These are phyloP conservation scores for Trichopoda pennipes DNA, from an alignment of 2,888 invertebrate genomes.

Conservation along the genomic window DNA sequence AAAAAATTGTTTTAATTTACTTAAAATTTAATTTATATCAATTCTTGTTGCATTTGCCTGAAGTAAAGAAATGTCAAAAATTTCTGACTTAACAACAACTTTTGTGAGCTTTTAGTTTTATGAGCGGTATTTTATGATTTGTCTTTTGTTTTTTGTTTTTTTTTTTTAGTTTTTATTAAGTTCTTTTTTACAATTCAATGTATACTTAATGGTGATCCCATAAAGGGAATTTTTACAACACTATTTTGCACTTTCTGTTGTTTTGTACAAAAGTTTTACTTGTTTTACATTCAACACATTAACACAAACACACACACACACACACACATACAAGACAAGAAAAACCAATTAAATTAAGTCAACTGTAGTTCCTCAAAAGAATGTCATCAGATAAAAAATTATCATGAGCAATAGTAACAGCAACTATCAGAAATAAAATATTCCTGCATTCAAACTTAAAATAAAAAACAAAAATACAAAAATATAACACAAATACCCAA, in stretches of 20 bases:
- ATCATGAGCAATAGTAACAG: slow-evolving; percentile 27
- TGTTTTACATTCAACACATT: slow-evolving; percentile 53
- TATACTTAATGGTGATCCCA: slow-evolving; percentile 46
- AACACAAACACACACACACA: slow-evolving; percentile 49
- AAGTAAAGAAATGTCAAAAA: slow-evolving; percentile 54
- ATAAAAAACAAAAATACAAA: slow-evolving; percentile 12
- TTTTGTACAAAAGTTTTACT: slow-evolving; percentile 15
- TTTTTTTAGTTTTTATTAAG: slow-evolving; percentile 10
- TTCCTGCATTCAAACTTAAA: slow-evolving; percentile 3
- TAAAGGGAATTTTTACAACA: slow-evolving; percentile 49
- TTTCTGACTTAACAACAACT: slow-evolving; percentile 37
- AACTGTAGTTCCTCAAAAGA: slow-evolving; percentile 79
- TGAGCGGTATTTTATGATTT: slow-evolving; percentile 21
- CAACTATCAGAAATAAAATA: slow-evolving; percentile 36
- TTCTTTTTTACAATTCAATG: slow-evolving; percentile 34
- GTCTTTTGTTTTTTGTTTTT: too few relatives aligned
- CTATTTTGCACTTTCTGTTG: slow-evolving; percentile 51
- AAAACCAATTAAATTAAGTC: slow-evolving; percentile 80
- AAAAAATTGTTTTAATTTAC: too few relatives aligned
- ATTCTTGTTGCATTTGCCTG: neutral
- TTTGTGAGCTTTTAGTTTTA: slow-evolving; percentile 15
- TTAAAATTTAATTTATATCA: neutral
- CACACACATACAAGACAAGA: slow-evolving; percentile 73
- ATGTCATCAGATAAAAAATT: slow-evolving; percentile 72
- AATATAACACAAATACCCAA: slow-evolving; percentile 4